Evolutionary conservation across 1,140 invertebrate species (phyloP).

Genomic region (Papilio helenus): DNA sequence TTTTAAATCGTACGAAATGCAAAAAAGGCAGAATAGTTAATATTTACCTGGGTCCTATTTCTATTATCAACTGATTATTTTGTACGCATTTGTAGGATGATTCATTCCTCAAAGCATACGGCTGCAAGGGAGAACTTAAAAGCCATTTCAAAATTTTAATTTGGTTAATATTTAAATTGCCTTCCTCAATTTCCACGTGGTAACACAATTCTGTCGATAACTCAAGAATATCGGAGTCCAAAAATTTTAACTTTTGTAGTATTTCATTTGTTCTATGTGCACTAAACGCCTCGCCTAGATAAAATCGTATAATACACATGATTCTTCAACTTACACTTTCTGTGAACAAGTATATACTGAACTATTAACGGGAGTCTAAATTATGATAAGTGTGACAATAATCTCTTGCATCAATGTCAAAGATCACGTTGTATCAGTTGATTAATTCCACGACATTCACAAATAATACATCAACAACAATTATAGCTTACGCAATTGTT

Average conservation of each 20-base stretch:
- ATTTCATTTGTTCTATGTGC: conserved; percentile 78
- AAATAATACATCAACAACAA: conserved; percentile 65
- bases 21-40: neutral
- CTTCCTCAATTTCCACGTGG: conserved; percentile 87
- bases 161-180: conserved; percentile 81
- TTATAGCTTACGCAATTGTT: conserved; percentile 68
- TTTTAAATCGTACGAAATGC: conserved; percentile 26
- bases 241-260: conserved; percentile 68
- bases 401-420: conserved; percentile 76
- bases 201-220: conserved; percentile 91
- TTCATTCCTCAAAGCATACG: conserved; percentile 79
- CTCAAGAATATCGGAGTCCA: conserved; percentile 72
- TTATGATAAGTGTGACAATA: conserved; percentile 33
- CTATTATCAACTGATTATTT: conserved; percentile 84
- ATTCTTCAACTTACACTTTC: conserved; percentile 35
- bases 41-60: conserved; percentile 90
- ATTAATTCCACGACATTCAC: conserved; percentile 51
- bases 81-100: conserved; percentile 70
- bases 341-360: conserved; percentile 32
- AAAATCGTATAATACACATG: conserved; percentile 79
- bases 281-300: conserved; percentile 74
- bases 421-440: conserved; percentile 65
- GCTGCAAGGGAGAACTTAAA: conserved; percentile 86
- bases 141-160: conserved; percentile 88
- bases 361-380: conserved; percentile 22